Percentiles rank a stretch among this genome's conserved stretches.
Evolutionary conservation across 1,140 invertebrate genomes (phyloP).

Genomic region (Saxidomus purpurata): DNA sequence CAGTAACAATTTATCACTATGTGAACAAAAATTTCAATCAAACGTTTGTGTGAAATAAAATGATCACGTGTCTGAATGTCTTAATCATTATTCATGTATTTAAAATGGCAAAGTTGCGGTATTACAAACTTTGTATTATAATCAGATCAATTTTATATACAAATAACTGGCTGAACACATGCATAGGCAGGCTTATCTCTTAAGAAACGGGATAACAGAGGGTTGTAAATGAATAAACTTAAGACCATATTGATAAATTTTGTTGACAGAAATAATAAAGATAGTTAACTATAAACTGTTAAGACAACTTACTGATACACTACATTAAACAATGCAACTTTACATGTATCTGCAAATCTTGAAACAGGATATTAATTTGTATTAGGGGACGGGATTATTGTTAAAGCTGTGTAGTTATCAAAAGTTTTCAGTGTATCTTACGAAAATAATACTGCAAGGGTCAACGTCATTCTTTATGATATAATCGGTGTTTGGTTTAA

Average conservation of each 20-base stretch:
- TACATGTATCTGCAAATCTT: background rate
- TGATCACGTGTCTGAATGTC: background rate
- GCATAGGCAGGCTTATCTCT: slow-evolving; percentile 28
- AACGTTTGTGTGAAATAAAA: background rate
- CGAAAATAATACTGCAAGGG: background rate
- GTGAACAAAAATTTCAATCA: slow-evolving; percentile 23
- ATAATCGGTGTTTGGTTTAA: too few relatives aligned
- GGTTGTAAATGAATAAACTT: background rate
- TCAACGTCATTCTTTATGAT: too few relatives aligned
- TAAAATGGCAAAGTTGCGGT: slow-evolving; percentile 3
- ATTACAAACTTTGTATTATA: slow-evolving; percentile 13
- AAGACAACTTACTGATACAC: slow-evolving; percentile 18
- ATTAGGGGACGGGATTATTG: background rate
- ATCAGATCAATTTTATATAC: slow-evolving; percentile 9
- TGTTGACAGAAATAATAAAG: slow-evolving; percentile 28
- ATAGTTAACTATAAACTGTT: background rate
- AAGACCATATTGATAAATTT: slow-evolving; percentile 24
- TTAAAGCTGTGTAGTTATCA: background rate
- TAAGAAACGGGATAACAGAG: background rate
- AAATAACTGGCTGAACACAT: background rate
- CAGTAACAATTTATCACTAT: background rate
- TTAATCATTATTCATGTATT: slow-evolving; percentile 24
- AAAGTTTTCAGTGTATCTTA: background rate
- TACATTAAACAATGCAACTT: background rate
- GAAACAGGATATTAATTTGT: background rate